phyloP scores from a whole-genome alignment of 1,140 invertebrate genomes.

The Drosophila burlai region DNA sequence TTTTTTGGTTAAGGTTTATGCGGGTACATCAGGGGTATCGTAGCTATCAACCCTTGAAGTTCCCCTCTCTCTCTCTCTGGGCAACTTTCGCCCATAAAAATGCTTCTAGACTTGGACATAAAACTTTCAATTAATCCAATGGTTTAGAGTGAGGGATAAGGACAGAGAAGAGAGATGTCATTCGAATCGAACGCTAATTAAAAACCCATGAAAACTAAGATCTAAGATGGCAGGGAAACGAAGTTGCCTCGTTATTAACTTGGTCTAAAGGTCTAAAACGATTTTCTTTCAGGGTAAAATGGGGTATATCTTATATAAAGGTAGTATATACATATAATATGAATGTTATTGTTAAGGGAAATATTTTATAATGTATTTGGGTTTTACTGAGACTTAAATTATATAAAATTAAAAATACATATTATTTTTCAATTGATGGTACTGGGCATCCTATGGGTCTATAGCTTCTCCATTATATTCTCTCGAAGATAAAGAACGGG shows the following conservation, averaged over 20 bases:
- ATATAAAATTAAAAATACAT: not conserved
- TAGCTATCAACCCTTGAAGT: constrained; percentile 6
- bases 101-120: constrained; percentile 48
- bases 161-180: constrained; percentile 30
- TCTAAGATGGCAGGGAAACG: not conserved
- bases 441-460: not conserved
- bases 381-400: not conserved
- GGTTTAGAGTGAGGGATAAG: not conserved
- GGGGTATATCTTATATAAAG: not conserved
- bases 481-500: constrained; percentile 1
- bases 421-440: not conserved
- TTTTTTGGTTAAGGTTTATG: constrained; percentile 38
- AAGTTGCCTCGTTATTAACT: constrained; percentile 28
- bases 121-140: constrained; percentile 63
- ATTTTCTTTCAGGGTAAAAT: not conserved
- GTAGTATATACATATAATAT: not conserved
- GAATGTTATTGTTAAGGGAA: not conserved
- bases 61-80: not conserved
- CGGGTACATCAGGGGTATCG: constrained; percentile 24
- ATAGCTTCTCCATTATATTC: not conserved
- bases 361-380: not conserved
- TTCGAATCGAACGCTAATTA: constrained; percentile 60
- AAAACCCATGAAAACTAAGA: constrained; percentile 60
- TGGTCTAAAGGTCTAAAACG: not conserved
- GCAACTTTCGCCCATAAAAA: constrained; percentile 65